Conservation (phyloP, 2,797 vertebrate species). For the Cichlasoma orientale region DNA sequence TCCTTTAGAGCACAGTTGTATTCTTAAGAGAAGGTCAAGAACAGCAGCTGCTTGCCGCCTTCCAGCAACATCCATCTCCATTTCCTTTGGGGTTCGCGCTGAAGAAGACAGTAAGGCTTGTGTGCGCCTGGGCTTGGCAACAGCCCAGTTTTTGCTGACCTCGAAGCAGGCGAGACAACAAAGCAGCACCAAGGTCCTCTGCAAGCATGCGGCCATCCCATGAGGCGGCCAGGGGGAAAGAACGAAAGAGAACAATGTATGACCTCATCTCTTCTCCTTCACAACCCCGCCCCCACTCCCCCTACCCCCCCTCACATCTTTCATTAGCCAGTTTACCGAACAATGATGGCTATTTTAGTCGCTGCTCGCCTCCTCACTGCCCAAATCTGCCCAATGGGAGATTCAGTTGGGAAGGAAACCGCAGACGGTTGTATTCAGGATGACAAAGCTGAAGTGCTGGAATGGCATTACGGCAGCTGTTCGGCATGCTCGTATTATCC, state of each 20-base stretch:
- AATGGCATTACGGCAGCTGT: conserved; percentile 59
- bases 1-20: background rate
- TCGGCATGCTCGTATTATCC: conserved; percentile 49
- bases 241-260: conserved; percentile 69
- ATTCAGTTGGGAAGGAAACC: conserved; percentile 44
- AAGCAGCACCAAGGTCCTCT: conserved; percentile 29
- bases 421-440: conserved; percentile 16
- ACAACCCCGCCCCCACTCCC: background rate
- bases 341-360: conserved; percentile 65
- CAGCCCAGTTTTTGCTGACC: conserved; percentile 40
- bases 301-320: conserved; percentile 30
- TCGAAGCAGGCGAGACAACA: conserved; percentile 48
- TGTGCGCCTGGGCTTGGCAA: conserved; percentile 27
- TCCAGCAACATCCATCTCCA: conserved; percentile 33
- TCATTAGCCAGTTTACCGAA: conserved; percentile 65
- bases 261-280: conserved; percentile 54
- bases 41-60: conserved; percentile 20
- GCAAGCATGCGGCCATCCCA: conserved; percentile 33
- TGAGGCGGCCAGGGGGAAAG: conserved; percentile 39
- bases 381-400: conserved; percentile 26
- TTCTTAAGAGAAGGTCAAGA: conserved; percentile 30
- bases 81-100: conserved; percentile 22
- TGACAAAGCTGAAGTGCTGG: conserved; percentile 25
- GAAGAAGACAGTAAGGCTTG: conserved; percentile 2
- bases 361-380: conserved; percentile 27